These are phyloP conservation scores for Ondatra zibethicus DNA, from an alignment of 2,113 vertebrate genomes.

Conservation along the genomic window DNA sequence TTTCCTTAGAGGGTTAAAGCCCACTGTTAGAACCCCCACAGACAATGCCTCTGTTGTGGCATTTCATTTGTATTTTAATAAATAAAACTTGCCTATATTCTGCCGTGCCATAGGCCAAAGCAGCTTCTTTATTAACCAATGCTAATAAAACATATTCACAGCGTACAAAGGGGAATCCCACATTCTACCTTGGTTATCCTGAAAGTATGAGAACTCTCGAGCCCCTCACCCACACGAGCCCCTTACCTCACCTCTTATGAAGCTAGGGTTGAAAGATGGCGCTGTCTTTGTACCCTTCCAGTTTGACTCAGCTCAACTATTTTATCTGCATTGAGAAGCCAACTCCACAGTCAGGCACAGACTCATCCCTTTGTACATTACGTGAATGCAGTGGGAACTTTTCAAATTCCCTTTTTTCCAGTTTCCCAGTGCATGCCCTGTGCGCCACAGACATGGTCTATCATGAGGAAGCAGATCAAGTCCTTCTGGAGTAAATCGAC, in stretches of 20 bases:
- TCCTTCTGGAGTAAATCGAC: not conserved
- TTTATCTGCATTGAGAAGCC: not conserved
- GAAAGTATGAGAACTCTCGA: not conserved
- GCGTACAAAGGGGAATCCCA: no score
- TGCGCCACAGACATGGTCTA: fast-evolving
- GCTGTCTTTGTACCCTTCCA: not conserved
- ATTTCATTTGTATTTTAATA: no score
- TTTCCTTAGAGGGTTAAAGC: not conserved
- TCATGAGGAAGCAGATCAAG: not conserved
- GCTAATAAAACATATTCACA: no score
- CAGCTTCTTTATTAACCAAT: no score
- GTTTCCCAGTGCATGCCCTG: not conserved
- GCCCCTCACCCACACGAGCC: not conserved
- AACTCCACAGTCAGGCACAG: not conserved
- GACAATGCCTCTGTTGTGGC: not conserved
- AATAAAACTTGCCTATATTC: no score
- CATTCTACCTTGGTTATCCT: not conserved
- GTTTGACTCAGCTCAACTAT: not conserved
- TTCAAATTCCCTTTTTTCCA: not conserved
- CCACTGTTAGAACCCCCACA: not conserved
- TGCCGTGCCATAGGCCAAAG: no score
- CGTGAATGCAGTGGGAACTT: not conserved
- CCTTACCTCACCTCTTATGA: not conserved
- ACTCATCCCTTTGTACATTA: not conserved
- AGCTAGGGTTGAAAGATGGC: not conserved